Evolutionary conservation across 1,140 invertebrate species (phyloP).

Genomic region (Ceratosolen fusciceps): DNA sequence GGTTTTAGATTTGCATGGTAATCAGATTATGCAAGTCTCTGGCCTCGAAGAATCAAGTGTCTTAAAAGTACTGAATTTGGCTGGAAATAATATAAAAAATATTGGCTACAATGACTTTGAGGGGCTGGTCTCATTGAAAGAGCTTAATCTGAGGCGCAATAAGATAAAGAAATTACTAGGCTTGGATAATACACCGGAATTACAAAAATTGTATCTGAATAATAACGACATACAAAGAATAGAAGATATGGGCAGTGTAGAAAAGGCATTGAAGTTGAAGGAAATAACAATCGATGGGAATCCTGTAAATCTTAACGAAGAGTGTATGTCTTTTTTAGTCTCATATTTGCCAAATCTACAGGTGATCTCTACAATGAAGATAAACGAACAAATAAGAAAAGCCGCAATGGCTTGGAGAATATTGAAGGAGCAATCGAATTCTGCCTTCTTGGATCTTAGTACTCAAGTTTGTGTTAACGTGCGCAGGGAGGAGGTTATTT

Average conservation of each 20-base stretch:
- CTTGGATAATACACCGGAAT: conserved; percentile 83
- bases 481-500: conserved; percentile 82
- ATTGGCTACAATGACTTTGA: conserved; percentile 82
- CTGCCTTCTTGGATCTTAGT: conserved; percentile 78
- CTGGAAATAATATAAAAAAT: conserved; percentile 87
- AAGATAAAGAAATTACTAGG: conserved; percentile 84
- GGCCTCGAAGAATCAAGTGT: conserved; percentile 76
- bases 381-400: conserved; percentile 82
- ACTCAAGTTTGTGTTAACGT: conserved; percentile 78
- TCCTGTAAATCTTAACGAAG: conserved; percentile 81
- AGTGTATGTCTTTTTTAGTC: conserved; percentile 84
- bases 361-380: conserved; percentile 80
- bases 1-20: conserved; percentile 93
- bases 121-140: conserved; percentile 82
- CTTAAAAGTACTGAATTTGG: conserved; percentile 91
- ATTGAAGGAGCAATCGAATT: conserved; percentile 80
- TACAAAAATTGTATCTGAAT: conserved; percentile 87
- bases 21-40: conserved; percentile 81
- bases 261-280: conserved; percentile 79
- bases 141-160: conserved; percentile 91
- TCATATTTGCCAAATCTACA: conserved; percentile 82
- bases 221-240: conserved; percentile 90
- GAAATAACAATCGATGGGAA: conserved; percentile 91
- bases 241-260: conserved; percentile 84
- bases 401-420: conserved; percentile 82